Evolutionary conservation across 2,888 invertebrate species (phyloP), one percentile per base, ranked within the genome.

Genomic region (Geotrupes spiniger): DNA sequence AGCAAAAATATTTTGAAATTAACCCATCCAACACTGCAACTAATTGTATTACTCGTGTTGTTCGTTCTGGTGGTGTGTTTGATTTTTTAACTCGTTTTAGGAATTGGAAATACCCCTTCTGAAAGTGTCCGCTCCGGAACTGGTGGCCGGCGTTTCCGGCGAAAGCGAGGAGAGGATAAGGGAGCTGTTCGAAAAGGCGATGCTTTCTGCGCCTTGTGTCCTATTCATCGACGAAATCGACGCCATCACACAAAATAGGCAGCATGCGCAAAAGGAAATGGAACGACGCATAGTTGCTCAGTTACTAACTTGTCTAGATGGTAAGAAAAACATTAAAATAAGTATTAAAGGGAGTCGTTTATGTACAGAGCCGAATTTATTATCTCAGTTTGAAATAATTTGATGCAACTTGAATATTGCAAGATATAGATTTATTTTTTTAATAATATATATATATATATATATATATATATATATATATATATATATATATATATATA

Each of bases 161-260:
- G 95, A 96, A 72, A 94, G 94, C 0, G 98, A 99, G 72, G 89
- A 92, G 65, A 81, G 93, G 58, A 90, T 98, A 52, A 78, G 97
- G 53, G 89, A 92, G 59, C 73, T 97, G 9, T 98, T 99, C 75
- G 89, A 92, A 28, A 83, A 87, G 65, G 95, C 96, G 1, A 70
- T 80, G 4, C 72, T 76, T 47, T 74, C 81, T 41, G 81, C 90
- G 6, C 92, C 93, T 0, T 89, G 92, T 69, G 82, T 97, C 9
- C 73, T 97, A 28, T 95, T 97, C 66, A 86, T 99, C 53, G 98
- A 99, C 74, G 96, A 98, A 76, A 91, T 99, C 51, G 98, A 99
- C 76, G 86, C 93, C n/a, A 88, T 99, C 36, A 91, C 93, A 25
- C 90, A 89, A 3, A 92, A 93, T 68, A 78, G 95, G 64, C 86